Evolutionary conservation across 2,113 vertebrate genomes (phyloP).

Genomic region (Panthera tigris): DNA sequence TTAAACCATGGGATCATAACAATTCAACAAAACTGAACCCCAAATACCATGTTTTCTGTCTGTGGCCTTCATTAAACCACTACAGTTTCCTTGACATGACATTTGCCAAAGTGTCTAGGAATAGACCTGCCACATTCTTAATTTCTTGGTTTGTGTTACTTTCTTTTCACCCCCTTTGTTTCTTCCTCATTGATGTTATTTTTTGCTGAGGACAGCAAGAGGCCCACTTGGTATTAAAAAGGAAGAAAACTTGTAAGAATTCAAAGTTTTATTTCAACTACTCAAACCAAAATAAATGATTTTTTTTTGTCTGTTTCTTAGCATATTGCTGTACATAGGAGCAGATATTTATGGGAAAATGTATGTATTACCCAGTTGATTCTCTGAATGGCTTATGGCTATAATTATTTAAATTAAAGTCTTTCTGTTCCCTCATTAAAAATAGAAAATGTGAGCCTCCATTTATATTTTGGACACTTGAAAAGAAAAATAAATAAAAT

Average conservation of each 20-base stretch:
- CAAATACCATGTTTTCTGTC: background rate
- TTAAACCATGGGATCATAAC: background rate
- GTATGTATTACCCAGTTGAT: background rate
- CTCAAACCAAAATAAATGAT: background rate
- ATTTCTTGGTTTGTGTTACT: background rate
- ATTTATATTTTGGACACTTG: constrained; percentile 31
- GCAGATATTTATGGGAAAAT: background rate
- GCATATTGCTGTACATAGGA: background rate
- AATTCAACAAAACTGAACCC: background rate
- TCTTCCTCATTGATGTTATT: background rate
- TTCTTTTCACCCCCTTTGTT: background rate
- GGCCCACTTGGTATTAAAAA: background rate
- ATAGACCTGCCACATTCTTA: background rate
- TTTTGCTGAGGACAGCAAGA: background rate
- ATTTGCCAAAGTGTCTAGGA: background rate
- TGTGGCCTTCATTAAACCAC: background rate
- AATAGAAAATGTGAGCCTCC: constrained; percentile 3
- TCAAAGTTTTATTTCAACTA: background rate
- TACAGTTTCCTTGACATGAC: background rate
- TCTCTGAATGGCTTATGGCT: background rate
- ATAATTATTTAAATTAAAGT: constrained; percentile 34
- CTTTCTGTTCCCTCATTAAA: background rate
- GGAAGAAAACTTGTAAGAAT: background rate
- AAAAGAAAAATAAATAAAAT: constrained; percentile 32
- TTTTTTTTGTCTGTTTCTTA: background rate